These are phyloP conservation scores for Drosophila melanogaster DNA, from an alignment of 1,140 invertebrate species.

Conservation along the genomic window Release_6_plus_ISO1_MT NT_037436.4:20061001-20061500, in stretches of 20 bases:
- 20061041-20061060: conserved; percentile 8
- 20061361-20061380: conserved; percentile 13
- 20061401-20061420: conserved; percentile 17
- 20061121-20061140: not conserved
- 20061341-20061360: conserved; percentile 27
- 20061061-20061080: conserved; percentile 3
- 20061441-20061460: conserved; percentile 2
- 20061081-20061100: conserved; percentile 10
- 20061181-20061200: too few species aligned
- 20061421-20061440: not conserved
- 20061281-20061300: not conserved
- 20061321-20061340: conserved; percentile 31
- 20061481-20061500: conserved; percentile 55
- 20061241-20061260: too few species aligned
- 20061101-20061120: not conserved
- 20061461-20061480: conserved; percentile 16
- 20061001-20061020: conserved; percentile 43
- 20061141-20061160: too few species aligned
- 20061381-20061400: conserved; percentile 6
- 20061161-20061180: too few species aligned
- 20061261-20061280: conserved; percentile 13
- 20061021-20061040: conserved; percentile 52
- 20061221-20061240: too few species aligned
- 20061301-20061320: conserved; percentile 32
- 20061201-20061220: too few species aligned